These are phyloP conservation scores for Potorous gilbertii DNA, from an alignment of 2,797 vertebrate species.

Conservation along the genomic window DNA sequence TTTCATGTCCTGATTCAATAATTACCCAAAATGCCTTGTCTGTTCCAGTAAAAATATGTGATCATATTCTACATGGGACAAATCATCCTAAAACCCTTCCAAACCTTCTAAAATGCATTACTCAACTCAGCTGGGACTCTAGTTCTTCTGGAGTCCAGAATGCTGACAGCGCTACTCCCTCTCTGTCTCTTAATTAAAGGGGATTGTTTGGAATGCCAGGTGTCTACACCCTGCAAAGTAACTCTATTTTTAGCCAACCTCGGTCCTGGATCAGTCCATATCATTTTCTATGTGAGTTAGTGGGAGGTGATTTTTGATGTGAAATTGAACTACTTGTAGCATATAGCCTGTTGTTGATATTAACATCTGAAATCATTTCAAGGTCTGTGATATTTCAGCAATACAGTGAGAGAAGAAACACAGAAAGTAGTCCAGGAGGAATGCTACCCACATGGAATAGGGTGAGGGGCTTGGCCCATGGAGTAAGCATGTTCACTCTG, in stretches of 20 bases:
- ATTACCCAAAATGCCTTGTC: neutral
- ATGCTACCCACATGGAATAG: neutral
- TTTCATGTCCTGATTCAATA: neutral
- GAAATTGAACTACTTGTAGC: neutral
- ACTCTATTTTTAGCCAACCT: neutral
- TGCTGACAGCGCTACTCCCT: neutral
- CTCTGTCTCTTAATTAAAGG: neutral
- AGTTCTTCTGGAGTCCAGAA: neutral
- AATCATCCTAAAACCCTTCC: neutral
- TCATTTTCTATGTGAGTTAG: neutral
- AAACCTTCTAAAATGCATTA: neutral
- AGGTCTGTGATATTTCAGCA: neutral
- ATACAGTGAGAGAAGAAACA: constrained; percentile 13
- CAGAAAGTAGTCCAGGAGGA: neutral
- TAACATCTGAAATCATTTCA: constrained; percentile 26
- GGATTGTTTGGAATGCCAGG: neutral
- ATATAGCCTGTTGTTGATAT: neutral
- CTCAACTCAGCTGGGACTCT: neutral
- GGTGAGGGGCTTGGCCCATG: neutral
- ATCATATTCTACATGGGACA: neutral
- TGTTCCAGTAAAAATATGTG: neutral
- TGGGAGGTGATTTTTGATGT: neutral
- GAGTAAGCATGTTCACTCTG: neutral
- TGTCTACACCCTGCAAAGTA: neutral
- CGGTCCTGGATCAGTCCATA: neutral